Evolutionary conservation across 2,888 invertebrate genomes (phyloP).

Genomic region (Acleris literana): DNA sequence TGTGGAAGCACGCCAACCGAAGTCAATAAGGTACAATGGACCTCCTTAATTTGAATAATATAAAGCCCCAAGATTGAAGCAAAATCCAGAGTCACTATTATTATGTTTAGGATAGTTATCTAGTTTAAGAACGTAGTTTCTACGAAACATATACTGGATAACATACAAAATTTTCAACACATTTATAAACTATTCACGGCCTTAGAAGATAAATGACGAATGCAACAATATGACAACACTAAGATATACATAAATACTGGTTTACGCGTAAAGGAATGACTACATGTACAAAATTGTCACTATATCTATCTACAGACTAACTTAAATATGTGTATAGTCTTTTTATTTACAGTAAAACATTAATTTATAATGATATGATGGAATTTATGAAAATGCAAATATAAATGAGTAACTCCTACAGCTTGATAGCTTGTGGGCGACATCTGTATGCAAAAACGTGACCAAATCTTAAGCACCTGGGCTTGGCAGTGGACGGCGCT

Average conservation of each 20-base stretch:
- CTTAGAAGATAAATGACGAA: slow-evolving; percentile 28
- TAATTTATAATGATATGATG: slow-evolving; percentile 53
- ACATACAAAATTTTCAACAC: slow-evolving; percentile 12
- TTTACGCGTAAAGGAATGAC: slow-evolving; percentile 35
- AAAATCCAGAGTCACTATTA: not conserved
- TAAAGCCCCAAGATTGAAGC: not conserved
- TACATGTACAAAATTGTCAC: slow-evolving; percentile 36
- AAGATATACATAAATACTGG: slow-evolving; percentile 36
- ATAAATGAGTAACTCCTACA: slow-evolving; percentile 41
- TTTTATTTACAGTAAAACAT: slow-evolving; percentile 61
- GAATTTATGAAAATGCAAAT: slow-evolving; percentile 46
- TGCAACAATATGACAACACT: slow-evolving; percentile 35
- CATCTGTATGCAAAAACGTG: not conserved
- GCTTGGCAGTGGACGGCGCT: slow-evolving; percentile 36
- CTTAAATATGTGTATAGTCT: slow-evolving; percentile 43
- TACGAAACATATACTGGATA: slow-evolving; percentile 24
- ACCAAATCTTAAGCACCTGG: slow-evolving; percentile 8
- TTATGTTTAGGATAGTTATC: slow-evolving; percentile 3
- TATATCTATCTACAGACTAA: slow-evolving; percentile 50
- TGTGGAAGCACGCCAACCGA: slow-evolving; percentile 8
- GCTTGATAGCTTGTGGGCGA: slow-evolving; percentile 11
- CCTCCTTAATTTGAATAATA: not conserved
- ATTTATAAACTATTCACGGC: slow-evolving; percentile 31
- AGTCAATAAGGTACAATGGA: not conserved
- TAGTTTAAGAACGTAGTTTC: slow-evolving; percentile 22